phyloP scores from a whole-genome alignment of 2,113 vertebrate genomes.

The Rissa tridactyla region DNA sequence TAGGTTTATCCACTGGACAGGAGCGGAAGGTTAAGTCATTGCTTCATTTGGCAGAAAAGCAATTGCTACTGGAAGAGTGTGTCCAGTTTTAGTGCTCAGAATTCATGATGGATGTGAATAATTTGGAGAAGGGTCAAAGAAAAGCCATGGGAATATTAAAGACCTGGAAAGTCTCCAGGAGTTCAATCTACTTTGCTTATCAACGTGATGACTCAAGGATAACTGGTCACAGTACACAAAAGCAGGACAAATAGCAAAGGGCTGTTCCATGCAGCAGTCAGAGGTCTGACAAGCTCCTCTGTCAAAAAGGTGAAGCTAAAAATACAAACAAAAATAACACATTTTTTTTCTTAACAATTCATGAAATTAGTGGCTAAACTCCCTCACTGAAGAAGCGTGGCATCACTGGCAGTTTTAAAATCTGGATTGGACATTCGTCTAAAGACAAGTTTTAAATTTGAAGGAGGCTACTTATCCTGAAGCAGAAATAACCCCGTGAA shows the following conservation, averaged over 20 bases:
- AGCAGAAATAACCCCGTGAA: neutral
- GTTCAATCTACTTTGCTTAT: slow-evolving; percentile 41
- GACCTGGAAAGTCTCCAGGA: slow-evolving; percentile 46
- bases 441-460: neutral
- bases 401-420: neutral
- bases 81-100: slow-evolving; percentile 18
- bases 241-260: neutral
- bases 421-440: neutral
- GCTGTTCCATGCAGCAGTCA: neutral
- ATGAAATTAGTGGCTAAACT: neutral
- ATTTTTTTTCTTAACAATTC: neutral
- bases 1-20: neutral
- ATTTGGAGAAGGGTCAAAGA: slow-evolving; percentile 50
- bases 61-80: slow-evolving; percentile 4
- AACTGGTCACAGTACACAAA: neutral
- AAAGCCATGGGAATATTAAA: slow-evolving; percentile 60
- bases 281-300: neutral
- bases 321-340: neutral
- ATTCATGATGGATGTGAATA: slow-evolving; percentile 38
- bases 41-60: neutral
- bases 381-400: neutral
- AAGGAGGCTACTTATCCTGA: neutral
- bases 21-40: neutral
- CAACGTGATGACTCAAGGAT: neutral
- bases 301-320: neutral